phyloP scores from a whole-genome alignment of 1,140 invertebrate genomes.

The Rhagoletis pomonella region DNA sequence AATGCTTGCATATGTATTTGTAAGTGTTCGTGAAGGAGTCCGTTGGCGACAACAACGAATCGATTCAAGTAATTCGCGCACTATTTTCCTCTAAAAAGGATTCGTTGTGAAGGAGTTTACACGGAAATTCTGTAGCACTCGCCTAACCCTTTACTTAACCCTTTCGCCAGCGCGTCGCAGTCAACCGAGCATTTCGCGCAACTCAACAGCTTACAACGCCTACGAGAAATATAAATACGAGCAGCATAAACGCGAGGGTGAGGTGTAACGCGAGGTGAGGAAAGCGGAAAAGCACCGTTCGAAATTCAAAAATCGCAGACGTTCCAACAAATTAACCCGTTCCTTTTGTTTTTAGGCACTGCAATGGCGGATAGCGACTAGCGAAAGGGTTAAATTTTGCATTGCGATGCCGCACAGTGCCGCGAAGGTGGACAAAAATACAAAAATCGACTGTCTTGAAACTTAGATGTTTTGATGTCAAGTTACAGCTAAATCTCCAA shows the following conservation, averaged over 20 bases:
- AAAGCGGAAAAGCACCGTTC: background rate
- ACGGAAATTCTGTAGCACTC: background rate
- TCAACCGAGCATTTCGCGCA: background rate
- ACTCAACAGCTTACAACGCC: background rate
- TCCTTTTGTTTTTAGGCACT: background rate
- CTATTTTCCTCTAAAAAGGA: background rate
- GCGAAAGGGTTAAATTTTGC: constrained; percentile 41
- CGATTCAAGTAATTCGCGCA: background rate
- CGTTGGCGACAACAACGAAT: background rate
- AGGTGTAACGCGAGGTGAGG: background rate
- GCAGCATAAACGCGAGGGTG: too few relatives aligned
- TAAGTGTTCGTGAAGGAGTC: background rate
- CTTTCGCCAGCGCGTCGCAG: background rate
- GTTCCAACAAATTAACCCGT: constrained; percentile 33
- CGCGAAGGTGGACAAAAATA: too few relatives aligned
- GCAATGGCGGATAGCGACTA: background rate
- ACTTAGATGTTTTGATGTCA: too few relatives aligned
- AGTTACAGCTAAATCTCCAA: too few relatives aligned
- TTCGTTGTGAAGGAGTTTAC: background rate
- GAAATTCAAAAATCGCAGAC: constrained; percentile 19
- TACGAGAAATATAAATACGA: too few relatives aligned
- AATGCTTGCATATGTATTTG: background rate
- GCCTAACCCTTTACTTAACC: constrained; percentile 30
- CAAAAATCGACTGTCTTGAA: too few relatives aligned
- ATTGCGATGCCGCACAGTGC: background rate